phyloP scores from a whole-genome alignment of 2,888 invertebrate genomes.

The Macaria notata region DNA sequence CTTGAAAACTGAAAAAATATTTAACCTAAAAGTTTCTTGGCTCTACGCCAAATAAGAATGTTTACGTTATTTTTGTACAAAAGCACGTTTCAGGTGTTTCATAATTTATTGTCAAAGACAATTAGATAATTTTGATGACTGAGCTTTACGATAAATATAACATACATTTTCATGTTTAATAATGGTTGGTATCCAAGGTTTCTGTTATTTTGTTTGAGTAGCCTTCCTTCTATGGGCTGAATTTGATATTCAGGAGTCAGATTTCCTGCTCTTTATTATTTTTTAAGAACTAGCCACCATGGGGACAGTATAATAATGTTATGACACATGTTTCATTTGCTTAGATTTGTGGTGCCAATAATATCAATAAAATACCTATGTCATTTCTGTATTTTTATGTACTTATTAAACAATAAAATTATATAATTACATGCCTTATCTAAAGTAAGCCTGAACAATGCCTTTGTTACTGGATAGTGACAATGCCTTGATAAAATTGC shows the following conservation, averaged over 20 bases:
- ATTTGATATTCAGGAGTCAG: slow-evolving; percentile 14
- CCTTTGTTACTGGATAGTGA: too few species aligned
- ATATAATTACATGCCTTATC: too few species aligned
- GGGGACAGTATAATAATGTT: neutral
- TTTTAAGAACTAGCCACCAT: neutral
- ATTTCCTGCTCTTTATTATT: slow-evolving; percentile 18
- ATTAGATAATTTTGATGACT: slow-evolving; percentile 39
- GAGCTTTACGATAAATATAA: slow-evolving; percentile 27
- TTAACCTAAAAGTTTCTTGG: slow-evolving; percentile 70
- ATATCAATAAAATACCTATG: too few species aligned
- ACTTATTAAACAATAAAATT: too few species aligned
- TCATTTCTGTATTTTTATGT: too few species aligned
- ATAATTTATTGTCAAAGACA: slow-evolving; percentile 66
- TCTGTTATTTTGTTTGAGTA: neutral
- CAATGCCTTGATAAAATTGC: too few species aligned
- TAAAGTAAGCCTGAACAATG: too few species aligned
- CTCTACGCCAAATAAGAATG: slow-evolving; percentile 61
- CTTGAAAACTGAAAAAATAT: slow-evolving; percentile 41
- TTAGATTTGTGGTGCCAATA: too few species aligned
- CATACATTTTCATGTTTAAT: slow-evolving; percentile 19
- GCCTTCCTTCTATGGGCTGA: slow-evolving; percentile 5
- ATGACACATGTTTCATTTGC: too few species aligned
- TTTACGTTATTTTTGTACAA: slow-evolving; percentile 77
- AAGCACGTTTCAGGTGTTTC: slow-evolving; percentile 66
- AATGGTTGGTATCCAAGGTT: slow-evolving; percentile 13